phyloP scores from a whole-genome alignment of 1,140 invertebrate genomes.

The Wiebesia pumilae region DNA sequence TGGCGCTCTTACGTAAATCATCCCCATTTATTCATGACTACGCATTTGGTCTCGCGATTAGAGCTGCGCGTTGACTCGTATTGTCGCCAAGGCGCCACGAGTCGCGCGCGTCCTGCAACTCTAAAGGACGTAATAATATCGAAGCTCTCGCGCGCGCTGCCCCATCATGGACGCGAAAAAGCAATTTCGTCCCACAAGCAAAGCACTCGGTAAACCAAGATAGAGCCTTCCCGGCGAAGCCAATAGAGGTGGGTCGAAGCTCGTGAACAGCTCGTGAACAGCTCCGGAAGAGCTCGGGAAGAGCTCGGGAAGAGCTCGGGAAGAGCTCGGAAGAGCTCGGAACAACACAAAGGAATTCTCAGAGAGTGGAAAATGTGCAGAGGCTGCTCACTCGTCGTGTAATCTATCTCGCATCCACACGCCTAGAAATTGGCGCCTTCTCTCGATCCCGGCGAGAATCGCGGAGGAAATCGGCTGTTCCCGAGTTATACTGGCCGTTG shows the following conservation, averaged over 20 bases:
- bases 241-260: not conserved
- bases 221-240: not conserved
- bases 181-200: conserved; percentile 15
- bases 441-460: not conserved
- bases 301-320: too few relatives aligned
- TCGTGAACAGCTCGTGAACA: not conserved
- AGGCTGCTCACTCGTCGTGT: not conserved
- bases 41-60: too few relatives aligned
- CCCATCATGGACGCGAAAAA: not conserved
- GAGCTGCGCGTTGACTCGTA: not conserved
- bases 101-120: too few relatives aligned
- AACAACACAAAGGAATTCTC: conserved; percentile 34
- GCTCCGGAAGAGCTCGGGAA: not conserved
- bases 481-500: not conserved
- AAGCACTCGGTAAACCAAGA: not conserved
- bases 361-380: conserved; percentile 20
- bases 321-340: too few relatives aligned
- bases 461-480: not conserved
- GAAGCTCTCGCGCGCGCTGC: not conserved
- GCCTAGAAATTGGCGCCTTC: conserved; percentile 29
- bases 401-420: not conserved
- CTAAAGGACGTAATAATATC: too few relatives aligned
- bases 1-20: too few relatives aligned
- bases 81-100: too few relatives aligned
- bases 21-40: too few relatives aligned